Evolutionary conservation across 2,113 vertebrate species (phyloP).

Genomic region (Pogona vitticeps): DNA sequence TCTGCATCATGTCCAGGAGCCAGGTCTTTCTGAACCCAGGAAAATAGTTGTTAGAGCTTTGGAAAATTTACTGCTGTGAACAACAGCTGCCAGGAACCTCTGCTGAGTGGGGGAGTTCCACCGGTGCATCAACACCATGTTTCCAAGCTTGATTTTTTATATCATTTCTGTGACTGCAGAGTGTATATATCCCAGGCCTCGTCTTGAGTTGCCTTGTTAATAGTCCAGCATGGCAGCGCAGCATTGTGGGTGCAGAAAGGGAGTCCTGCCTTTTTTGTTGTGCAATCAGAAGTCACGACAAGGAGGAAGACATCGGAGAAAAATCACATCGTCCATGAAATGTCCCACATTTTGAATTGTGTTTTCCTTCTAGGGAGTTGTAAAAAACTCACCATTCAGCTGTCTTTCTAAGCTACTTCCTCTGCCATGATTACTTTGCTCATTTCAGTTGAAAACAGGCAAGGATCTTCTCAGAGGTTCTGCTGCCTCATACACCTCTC

Average conservation of each 20-base stretch:
- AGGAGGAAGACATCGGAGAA: neutral
- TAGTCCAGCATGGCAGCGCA: neutral
- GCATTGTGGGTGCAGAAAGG: too few relatives aligned
- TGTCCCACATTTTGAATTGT: neutral
- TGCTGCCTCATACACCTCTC: neutral
- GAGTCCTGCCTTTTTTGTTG: too few relatives aligned
- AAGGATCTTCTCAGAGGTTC: too few relatives aligned
- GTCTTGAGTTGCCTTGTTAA: neutral
- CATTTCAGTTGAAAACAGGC: neutral
- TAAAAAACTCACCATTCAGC: neutral
- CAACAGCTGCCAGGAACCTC: too few relatives aligned
- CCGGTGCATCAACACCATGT: too few relatives aligned
- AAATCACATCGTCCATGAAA: too few relatives aligned
- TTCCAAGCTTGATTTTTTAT: too few relatives aligned
- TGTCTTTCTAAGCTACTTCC: neutral
- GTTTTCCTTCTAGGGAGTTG: neutral
- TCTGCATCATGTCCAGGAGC: neutral
- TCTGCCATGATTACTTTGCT: neutral
- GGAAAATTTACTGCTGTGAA: too few relatives aligned
- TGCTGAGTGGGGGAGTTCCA: too few relatives aligned
- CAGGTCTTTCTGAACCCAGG: neutral
- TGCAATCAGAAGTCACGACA: too few relatives aligned
- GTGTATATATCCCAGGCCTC: neutral
- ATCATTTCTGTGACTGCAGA: accelerated
- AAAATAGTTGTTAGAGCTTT: neutral